These are phyloP conservation scores for Odontophorus gujanensis DNA, from an alignment of 2,113 vertebrate species.

Conservation along the genomic window DNA sequence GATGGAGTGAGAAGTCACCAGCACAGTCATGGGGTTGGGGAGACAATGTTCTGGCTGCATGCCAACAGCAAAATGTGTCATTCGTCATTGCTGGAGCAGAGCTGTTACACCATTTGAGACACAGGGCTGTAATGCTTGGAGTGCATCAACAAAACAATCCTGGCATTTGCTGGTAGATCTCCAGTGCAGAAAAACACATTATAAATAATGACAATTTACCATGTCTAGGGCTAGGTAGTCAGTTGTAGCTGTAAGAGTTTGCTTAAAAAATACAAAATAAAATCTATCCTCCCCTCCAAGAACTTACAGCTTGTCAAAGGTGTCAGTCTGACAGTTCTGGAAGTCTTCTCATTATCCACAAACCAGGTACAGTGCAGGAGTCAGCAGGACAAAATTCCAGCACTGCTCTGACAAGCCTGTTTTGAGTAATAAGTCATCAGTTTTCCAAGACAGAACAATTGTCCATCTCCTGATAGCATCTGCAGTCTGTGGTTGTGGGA, in stretches of 20 bases:
- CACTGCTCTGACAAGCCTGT: neutral
- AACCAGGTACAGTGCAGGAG: neutral
- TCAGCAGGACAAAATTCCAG: neutral
- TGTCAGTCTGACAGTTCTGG: neutral
- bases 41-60: neutral
- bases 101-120: neutral
- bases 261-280: neutral
- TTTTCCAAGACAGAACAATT: slow-evolving; percentile 51
- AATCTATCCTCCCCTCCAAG: neutral
- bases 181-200: neutral
- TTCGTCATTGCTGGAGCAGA: neutral
- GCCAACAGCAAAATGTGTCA: neutral
- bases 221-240: neutral
- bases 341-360: slow-evolving; percentile 29
- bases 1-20: neutral
- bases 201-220: neutral
- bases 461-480: slow-evolving; percentile 23
- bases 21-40: neutral
- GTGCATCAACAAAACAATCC: neutral
- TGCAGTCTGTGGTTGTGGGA: slow-evolving; percentile 16
- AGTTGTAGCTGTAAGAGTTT: neutral
- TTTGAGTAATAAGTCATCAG: slow-evolving; percentile 9
- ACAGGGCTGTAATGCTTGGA: neutral
- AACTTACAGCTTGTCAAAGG: slow-evolving; percentile 18
- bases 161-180: neutral